Evolutionary conservation across 2,113 vertebrate genomes (phyloP), one percentile per base, ranked within the genome.

Genomic region (Prinia subflava): DNA sequence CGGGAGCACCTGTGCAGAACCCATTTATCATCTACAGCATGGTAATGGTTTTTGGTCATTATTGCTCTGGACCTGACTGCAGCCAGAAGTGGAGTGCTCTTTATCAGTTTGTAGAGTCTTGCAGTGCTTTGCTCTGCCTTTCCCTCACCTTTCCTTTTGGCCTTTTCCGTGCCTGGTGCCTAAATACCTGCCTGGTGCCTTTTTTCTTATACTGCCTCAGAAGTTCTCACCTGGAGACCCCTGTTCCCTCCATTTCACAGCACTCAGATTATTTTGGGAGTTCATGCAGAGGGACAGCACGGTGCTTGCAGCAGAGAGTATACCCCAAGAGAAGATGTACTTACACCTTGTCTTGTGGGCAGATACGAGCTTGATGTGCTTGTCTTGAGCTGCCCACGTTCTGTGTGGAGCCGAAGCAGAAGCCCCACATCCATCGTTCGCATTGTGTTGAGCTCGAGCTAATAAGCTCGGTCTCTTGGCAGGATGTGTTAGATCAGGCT

Each of bases 401-500:
- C 39, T 64, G 30, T 21, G n/a, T 71, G 60, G 56, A 94, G 73
- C 83, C 77, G 83, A 59, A 93, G 89, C 89, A 95, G 91, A 83
- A 93, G 77, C 52, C 52, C 76, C 67, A 8, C 50, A 35, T 42
- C 83, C 80, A 52, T 77, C 3, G 5, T 57, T 88, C n/a, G 7
- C 42, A 28, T 78, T 88, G 89, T 87, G 86, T 63, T 71, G 83
- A 87, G 80, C 76, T 86, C 0, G 4, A 89, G 95, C 83, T 96
- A 96, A 94, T 96, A 94, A 94, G 83, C 94, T 96, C 19, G 2
- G 91, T 93, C 90, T 94, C 91, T 94, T 95, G 92, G 94, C 94
- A 94, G 94, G 73, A 59, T 96, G 86, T 81, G 86, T 95, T 95
- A 94, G 96, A 96, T 96, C 86, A 94, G 89, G 92, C 94, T 94